These are phyloP conservation scores for Metalampra italica DNA, from an alignment of 2,888 invertebrate genomes.

Conservation along the genomic window DNA sequence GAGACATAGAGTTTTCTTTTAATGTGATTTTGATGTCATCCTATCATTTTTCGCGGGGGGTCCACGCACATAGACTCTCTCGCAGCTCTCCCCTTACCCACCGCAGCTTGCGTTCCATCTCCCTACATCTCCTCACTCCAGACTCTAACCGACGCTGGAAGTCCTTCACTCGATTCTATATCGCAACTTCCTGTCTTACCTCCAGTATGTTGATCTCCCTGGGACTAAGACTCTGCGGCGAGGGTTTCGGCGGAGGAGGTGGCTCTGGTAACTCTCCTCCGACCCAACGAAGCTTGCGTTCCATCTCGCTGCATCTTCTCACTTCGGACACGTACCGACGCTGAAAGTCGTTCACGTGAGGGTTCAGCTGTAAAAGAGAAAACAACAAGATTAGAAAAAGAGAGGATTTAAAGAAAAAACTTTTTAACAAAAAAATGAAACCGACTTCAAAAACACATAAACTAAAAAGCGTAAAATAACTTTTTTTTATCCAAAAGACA, in stretches of 20 bases:
- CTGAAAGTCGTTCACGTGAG: slow-evolving; percentile 71
- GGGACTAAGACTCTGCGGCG: slow-evolving; percentile 51
- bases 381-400: not conserved
- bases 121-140: slow-evolving; percentile 67
- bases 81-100: slow-evolving; percentile 67
- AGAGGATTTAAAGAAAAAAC: too few species aligned
- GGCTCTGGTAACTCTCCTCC: slow-evolving; percentile 64
- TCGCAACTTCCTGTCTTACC: slow-evolving; percentile 30
- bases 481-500: too few species aligned
- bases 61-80: too few species aligned
- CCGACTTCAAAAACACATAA: too few species aligned
- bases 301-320: slow-evolving; percentile 71
- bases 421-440: too few species aligned
- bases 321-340: slow-evolving; percentile 69
- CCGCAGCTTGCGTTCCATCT: slow-evolving; percentile 69
- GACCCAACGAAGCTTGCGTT: slow-evolving; percentile 67
- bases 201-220: slow-evolving; percentile 68
- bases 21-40: too few species aligned
- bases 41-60: too few species aligned
- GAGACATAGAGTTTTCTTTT: too few species aligned
- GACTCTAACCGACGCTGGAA: slow-evolving; percentile 48
- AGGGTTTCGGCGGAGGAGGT: slow-evolving; percentile 60
- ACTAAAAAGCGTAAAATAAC: too few species aligned
- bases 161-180: not conserved
- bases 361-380: slow-evolving; percentile 51